Percentiles rank a stretch among this genome's conserved stretches.
These are phyloP conservation scores for Drosophila affinis DNA, from an alignment of 2,888 invertebrate species.

Conservation along the genomic window DNA sequence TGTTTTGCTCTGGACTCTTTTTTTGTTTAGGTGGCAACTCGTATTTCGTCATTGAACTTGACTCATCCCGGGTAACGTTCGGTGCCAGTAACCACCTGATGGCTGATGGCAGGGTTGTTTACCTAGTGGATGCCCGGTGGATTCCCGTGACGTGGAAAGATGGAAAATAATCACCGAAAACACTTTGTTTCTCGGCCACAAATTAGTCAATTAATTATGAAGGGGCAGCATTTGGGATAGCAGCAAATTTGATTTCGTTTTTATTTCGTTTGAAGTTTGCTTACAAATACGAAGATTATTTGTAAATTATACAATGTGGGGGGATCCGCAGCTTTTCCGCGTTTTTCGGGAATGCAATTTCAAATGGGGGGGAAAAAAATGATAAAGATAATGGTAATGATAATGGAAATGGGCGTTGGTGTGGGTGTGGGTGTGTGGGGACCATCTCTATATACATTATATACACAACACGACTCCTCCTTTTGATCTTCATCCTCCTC, in stretches of 20 bases:
- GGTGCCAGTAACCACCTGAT: constrained; percentile 25
- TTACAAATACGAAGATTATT: constrained; percentile 67
- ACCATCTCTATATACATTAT: constrained; percentile 72
- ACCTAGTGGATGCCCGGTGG: constrained; percentile 49
- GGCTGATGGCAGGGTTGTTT: constrained; percentile 52
- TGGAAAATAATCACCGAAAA: constrained; percentile 44
- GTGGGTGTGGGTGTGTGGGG: constrained; percentile 2
- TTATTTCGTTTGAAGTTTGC: constrained; percentile 54
- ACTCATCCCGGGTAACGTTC: constrained; percentile 56
- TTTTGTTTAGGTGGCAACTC: constrained; percentile 31
- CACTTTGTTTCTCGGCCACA: constrained; percentile 56
- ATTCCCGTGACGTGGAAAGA: constrained; percentile 46
- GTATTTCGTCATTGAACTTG: constrained; percentile 77
- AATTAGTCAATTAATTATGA: constrained; percentile 35
- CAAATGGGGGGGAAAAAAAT: background rate
- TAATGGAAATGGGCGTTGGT: constrained; percentile 28
- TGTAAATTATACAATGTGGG: constrained; percentile 67
- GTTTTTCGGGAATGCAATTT: constrained; percentile 22
- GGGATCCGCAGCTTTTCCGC: constrained; percentile 16
- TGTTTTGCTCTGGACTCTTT: background rate
- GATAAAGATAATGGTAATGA: constrained; percentile 1
- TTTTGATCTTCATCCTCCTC: constrained; percentile 21
- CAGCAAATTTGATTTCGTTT: constrained; percentile 52
- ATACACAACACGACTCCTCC: constrained; percentile 58
- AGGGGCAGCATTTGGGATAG: constrained; percentile 32